phyloP scores from a whole-genome alignment of 2,797 vertebrate genomes.

The Nannoperca obscura region DNA sequence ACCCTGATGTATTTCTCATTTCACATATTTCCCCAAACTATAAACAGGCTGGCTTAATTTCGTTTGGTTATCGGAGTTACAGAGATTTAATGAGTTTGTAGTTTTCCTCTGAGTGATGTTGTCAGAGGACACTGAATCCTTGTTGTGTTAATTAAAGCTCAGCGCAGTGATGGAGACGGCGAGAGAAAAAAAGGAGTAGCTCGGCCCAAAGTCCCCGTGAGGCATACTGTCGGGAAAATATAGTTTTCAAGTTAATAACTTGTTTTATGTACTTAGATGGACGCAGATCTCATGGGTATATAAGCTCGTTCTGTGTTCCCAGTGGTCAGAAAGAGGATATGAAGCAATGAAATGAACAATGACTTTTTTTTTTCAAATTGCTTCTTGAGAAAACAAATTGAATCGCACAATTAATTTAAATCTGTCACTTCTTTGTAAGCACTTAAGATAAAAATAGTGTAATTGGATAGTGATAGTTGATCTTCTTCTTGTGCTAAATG shows the following conservation, averaged over 20 bases:
- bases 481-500: neutral
- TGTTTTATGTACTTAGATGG: constrained; percentile 66
- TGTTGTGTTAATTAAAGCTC: constrained; percentile 82
- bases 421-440: neutral
- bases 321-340: constrained; percentile 41
- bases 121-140: constrained; percentile 77
- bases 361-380: constrained; percentile 18
- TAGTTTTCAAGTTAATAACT: constrained; percentile 73
- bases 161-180: constrained; percentile 56
- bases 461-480: neutral
- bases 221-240: constrained; percentile 66
- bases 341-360: constrained; percentile 30
- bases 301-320: constrained; percentile 25
- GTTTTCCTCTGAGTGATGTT: constrained; percentile 76
- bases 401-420: neutral
- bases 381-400: constrained; percentile 23
- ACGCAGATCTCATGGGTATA: constrained; percentile 46
- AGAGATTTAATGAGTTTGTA: constrained; percentile 78
- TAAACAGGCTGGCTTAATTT: constrained; percentile 72
- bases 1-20: constrained; percentile 67
- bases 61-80: constrained; percentile 55
- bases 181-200: constrained; percentile 20
- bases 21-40: constrained; percentile 73
- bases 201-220: constrained; percentile 48
- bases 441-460: neutral